Conservation (phyloP, 2,888 invertebrate species). For the Ornithoptera alexandrae region DNA sequence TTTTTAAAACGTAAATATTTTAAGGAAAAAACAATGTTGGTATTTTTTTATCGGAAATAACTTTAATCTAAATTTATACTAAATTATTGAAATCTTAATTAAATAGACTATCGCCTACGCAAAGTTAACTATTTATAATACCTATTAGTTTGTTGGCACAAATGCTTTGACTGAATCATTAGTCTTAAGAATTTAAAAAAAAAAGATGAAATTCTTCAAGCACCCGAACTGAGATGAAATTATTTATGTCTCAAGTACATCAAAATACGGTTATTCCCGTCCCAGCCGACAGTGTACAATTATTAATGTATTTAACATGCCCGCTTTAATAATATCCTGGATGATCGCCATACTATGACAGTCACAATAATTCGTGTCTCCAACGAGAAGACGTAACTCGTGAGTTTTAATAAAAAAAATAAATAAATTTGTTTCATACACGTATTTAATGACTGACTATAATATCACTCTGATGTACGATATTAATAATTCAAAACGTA, state of each 20-base stretch:
- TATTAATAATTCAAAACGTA: no score
- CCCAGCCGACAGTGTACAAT: constrained; percentile 11
- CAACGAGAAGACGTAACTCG: constrained; percentile 11
- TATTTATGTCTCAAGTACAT: constrained; percentile 21
- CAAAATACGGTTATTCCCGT: constrained; percentile 14
- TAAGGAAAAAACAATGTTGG: no score
- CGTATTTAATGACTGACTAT: not conserved
- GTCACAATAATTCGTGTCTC: constrained; percentile 17
- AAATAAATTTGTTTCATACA: not conserved
- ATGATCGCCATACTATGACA: constrained; percentile 25
- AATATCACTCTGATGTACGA: no score
- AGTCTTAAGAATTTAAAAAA: not conserved
- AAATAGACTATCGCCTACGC: no score
- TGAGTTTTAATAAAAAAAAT: not conserved
- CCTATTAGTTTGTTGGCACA: no score
- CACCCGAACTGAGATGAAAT: not conserved
- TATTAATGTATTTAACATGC: constrained; percentile 26
- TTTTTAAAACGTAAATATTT: no score
- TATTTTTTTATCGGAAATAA: no score
- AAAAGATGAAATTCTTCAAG: not conserved
- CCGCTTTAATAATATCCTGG: constrained; percentile 27
- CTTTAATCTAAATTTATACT: no score
- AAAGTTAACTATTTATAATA: no score
- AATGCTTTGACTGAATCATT: no score
- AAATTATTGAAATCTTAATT: no score